Base-by-base conservation (phyloP, 2,888 invertebrate species). In the Seira musarum region DNA sequence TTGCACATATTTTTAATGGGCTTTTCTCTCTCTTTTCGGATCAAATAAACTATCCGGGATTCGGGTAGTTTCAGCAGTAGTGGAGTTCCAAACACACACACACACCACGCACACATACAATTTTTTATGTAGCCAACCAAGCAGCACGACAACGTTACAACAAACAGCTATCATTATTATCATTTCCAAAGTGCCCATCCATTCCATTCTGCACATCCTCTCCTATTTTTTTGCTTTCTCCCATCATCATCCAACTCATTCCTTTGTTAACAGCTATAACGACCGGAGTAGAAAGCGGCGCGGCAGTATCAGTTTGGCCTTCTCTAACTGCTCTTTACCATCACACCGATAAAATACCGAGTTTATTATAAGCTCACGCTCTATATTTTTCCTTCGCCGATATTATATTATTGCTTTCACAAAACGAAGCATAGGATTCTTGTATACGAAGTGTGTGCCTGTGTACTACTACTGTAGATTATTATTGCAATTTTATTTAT, bases 181-280 rank as follows among this genome's bases (percentile, higher is more conserved):
- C 81, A 75, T 81, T 81, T 81, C 81, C 76, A 75, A n/a, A 81
- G 81, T 81, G 76, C 68, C 79, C 79, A 73, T 73, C 79, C 71
- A 78, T 78, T 71, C 70, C 61, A 69, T 69, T 76, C 76, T 71
- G 70, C 69, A 67, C 67, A 74, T 67, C 74, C 66, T 78, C 53
- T 69, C 57, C n/a, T 69, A 53, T 60, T n/a, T n/a, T n/a, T n/a
- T n/a, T 70, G 60, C 63, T 68, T 76, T 61, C 68, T 61, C 40
- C n/a, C n/a, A n/a, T n/a, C n/a, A n/a, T n/a, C n/a, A n/a, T n/a
- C n/a, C n/a, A n/a, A n/a, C n/a, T 70, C 78, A 71, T 71, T 78
- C 78, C 79, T 79, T 79, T 79, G 79, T 79, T 79, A 79, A 79
- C 79, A 79, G 79, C 79, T 79, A 73, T 79, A 79, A 79, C 72